These are phyloP conservation scores for Cryptoblepharus egeriae DNA, from an alignment of 2,797 vertebrate species.

Conservation along the genomic window DNA sequence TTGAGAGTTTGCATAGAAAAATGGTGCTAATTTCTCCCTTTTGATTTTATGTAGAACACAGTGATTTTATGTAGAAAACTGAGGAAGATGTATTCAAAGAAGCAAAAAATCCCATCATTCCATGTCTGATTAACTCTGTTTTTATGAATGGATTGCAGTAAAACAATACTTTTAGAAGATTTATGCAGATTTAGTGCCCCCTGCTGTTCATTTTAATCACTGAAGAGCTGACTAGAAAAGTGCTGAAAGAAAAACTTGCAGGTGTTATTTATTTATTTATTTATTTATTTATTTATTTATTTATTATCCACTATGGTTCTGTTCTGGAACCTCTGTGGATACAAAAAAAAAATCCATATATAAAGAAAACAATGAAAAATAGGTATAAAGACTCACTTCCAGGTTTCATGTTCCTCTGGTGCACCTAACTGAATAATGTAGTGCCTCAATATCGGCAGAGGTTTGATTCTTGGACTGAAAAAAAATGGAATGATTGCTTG, in stretches of 20 bases:
- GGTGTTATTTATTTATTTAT: too few species aligned
- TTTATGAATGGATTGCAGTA: not conserved
- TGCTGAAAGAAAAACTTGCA: rapidly evolving
- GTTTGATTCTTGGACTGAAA: too few species aligned
- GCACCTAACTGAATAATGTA: too few species aligned
- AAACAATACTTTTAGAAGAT: slow-evolving; percentile 37
- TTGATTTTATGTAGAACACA: not conserved
- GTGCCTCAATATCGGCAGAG: too few species aligned
- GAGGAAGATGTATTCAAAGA: not conserved
- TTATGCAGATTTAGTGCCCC: slow-evolving; percentile 76
- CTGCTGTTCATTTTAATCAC: slow-evolving; percentile 67
- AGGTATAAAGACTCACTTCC: too few species aligned
- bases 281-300: too few species aligned
- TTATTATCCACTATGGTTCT: too few species aligned
- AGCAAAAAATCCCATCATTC: not conserved
- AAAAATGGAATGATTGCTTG: too few species aligned
- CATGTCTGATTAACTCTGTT: not conserved
- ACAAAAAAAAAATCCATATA: too few species aligned
- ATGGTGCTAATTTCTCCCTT: not conserved
- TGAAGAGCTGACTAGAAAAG: slow-evolving; percentile 6
- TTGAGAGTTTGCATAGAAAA: not conserved
- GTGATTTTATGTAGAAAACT: not conserved
- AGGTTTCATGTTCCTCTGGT: too few species aligned
- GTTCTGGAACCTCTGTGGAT: too few species aligned
- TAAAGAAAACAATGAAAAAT: too few species aligned